Evolutionary conservation across 2,888 invertebrate genomes (phyloP).

Genomic region (Peribatodes rhomboidaria): DNA sequence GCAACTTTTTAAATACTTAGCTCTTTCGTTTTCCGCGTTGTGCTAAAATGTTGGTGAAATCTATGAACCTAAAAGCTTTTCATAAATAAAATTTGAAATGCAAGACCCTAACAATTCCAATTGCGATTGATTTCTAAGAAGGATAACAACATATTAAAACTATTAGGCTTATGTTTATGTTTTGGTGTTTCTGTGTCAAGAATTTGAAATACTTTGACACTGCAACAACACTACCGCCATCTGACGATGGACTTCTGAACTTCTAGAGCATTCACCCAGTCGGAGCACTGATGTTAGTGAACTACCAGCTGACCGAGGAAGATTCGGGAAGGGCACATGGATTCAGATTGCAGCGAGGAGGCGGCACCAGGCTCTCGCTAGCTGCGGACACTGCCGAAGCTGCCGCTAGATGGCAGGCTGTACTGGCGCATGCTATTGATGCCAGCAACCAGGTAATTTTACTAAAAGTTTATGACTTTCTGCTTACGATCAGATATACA

Average conservation of each 20-base stretch:
- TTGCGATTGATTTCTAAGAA: no score
- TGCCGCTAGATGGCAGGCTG: constrained; percentile 91
- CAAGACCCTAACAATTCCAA: no score
- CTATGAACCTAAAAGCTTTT: background rate
- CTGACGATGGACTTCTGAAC: constrained; percentile 36
- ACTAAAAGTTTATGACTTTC: background rate
- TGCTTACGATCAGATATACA: no score
- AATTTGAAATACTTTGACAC: background rate
- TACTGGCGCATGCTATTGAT: constrained; percentile 92
- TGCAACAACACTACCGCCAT: constrained; percentile 37
- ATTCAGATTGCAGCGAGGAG: constrained; percentile 90
- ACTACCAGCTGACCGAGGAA: constrained; percentile 91
- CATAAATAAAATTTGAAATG: background rate
- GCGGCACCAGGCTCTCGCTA: constrained; percentile 91
- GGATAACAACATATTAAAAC: no score
- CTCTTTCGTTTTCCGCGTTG: background rate
- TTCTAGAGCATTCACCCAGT: constrained; percentile 94
- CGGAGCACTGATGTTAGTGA: constrained; percentile 94
- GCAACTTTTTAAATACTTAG: background rate
- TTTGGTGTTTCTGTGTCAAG: no score
- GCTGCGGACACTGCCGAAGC: constrained; percentile 92
- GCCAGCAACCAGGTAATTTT: constrained; percentile 88
- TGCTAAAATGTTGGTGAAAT: background rate
- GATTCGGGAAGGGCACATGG: constrained; percentile 89
- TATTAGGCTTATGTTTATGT: no score